A percentile compares a stretch with the other conserved stretches of the same genome.
Conservation (phyloP, 2,797 vertebrate genomes). For the Tenualosa ilisha region DNA sequence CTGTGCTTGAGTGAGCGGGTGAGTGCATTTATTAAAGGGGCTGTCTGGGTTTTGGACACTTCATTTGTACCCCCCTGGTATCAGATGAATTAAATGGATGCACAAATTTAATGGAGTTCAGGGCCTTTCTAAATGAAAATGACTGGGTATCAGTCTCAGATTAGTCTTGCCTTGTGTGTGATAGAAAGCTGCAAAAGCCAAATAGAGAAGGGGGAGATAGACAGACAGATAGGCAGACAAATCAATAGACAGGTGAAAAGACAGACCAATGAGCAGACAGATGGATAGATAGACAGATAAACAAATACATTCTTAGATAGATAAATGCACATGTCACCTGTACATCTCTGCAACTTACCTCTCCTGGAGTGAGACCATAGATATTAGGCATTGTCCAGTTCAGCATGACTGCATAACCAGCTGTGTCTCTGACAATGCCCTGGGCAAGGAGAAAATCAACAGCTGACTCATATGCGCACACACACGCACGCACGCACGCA, state of each 20-base stretch:
- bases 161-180: neutral
- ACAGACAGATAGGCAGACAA: too few relatives aligned
- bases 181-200: too few relatives aligned
- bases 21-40: neutral
- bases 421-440: slow-evolving; percentile 92
- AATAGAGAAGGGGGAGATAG: too few relatives aligned
- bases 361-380: slow-evolving; percentile 89
- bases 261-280: too few relatives aligned
- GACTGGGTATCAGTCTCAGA: neutral
- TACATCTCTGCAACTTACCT: slow-evolving; percentile 76
- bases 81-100: neutral
- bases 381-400: slow-evolving; percentile 97
- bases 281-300: too few relatives aligned
- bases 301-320: too few relatives aligned
- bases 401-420: slow-evolving; percentile 92
- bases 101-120: neutral
- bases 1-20: neutral
- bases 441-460: slow-evolving; percentile 55
- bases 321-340: neutral
- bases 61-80: neutral
- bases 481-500: neutral
- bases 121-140: neutral
- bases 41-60: neutral
- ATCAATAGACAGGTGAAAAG: too few relatives aligned
- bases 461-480: neutral